Conservation (phyloP, 2,888 invertebrate species). For the Linnaemya vulpina region DNA sequence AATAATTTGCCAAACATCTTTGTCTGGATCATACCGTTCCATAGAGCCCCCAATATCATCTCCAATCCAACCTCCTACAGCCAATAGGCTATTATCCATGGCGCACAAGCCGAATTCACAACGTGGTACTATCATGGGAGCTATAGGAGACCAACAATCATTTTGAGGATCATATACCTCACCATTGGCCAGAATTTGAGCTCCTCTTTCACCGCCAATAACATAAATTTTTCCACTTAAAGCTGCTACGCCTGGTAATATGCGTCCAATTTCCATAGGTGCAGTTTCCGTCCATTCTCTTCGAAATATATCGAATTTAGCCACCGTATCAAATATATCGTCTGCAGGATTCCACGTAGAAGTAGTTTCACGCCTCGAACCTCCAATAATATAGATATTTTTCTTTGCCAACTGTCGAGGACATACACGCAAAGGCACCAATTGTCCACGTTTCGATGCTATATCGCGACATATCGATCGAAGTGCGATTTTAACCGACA, state of each 20-base stretch:
- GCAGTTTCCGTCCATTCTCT: constrained; percentile 91
- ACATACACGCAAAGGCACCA: constrained; percentile 89
- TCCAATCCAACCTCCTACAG: constrained; percentile 97
- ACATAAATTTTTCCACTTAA: constrained; percentile 94
- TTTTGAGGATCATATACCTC: constrained; percentile 91
- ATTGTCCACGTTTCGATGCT: constrained; percentile 88
- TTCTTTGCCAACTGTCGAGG: constrained; percentile 94
- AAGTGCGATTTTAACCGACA: constrained; percentile 91
- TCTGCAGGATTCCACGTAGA: constrained; percentile 91
- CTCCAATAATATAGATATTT: constrained; percentile 94
- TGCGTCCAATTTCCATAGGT: constrained; percentile 92
- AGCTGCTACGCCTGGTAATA: constrained; percentile 93
- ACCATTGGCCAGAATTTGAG: constrained; percentile 93
- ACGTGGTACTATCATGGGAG: constrained; percentile 91
- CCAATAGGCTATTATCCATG: constrained; percentile 91
- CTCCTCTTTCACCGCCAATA: constrained; percentile 95
- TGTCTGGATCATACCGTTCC: constrained; percentile 92
- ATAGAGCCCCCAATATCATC: constrained; percentile 94
- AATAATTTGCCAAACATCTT: constrained; percentile 90
- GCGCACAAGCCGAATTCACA: constrained; percentile 95
- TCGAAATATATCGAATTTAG: constrained; percentile 88
- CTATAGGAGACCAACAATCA: constrained; percentile 86
- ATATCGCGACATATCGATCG: constrained; percentile 91
- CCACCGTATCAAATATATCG: constrained; percentile 91
- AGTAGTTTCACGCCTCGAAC: constrained; percentile 91